Conservation (phyloP, 2,888 invertebrate species). For the Dysmachus trigonus region DNA sequence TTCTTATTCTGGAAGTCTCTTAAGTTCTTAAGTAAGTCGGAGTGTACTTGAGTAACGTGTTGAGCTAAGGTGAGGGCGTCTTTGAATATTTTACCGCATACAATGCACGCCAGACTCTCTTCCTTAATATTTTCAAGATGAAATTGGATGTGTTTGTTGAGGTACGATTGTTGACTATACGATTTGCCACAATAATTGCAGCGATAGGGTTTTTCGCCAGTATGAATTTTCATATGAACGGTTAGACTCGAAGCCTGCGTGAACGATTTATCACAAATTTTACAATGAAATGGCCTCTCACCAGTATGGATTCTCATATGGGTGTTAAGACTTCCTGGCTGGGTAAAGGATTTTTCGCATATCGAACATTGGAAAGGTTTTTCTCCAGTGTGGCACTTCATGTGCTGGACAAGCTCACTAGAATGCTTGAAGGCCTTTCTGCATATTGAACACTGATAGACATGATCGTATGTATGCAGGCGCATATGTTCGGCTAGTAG, state of each 20-base stretch:
- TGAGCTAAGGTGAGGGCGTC: constrained; percentile 59
- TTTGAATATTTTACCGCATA: constrained; percentile 60
- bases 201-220: constrained; percentile 60
- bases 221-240: constrained; percentile 64
- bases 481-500: constrained; percentile 63
- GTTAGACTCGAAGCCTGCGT: constrained; percentile 64
- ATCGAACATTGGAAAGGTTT: constrained; percentile 64
- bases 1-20: constrained; percentile 46
- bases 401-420: constrained; percentile 64
- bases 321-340: constrained; percentile 63
- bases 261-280: constrained; percentile 62
- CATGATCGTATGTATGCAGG: constrained; percentile 62
- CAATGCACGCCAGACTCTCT: constrained; percentile 56
- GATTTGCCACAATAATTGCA: constrained; percentile 61
- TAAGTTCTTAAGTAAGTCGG: constrained; percentile 59
- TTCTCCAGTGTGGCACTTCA: constrained; percentile 65
- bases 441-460: constrained; percentile 63
- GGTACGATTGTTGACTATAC: constrained; percentile 62
- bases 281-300: constrained; percentile 63
- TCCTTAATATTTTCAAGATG: constrained; percentile 53
- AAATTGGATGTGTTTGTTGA: constrained; percentile 60
- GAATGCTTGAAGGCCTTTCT: constrained; percentile 61
- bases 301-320: constrained; percentile 64
- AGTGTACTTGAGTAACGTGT: constrained; percentile 60
- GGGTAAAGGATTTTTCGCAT: constrained; percentile 64